phyloP scores from a whole-genome alignment of 2,113 vertebrate genomes.

The Cettia cetti region DNA sequence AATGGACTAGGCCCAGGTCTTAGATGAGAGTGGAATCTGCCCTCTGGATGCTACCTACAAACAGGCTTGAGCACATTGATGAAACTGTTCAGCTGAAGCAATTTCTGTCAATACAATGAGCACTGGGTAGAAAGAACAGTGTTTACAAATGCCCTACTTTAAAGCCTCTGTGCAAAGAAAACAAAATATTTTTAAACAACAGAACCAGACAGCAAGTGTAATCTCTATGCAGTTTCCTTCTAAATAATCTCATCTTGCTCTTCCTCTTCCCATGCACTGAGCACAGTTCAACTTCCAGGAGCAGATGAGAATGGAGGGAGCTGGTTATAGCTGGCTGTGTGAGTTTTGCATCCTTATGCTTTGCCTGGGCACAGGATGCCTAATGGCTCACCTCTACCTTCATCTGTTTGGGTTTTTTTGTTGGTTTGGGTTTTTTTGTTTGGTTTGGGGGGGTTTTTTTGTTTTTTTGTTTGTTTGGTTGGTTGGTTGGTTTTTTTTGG shows the following conservation, averaged over 20 bases:
- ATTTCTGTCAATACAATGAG: constrained; percentile 74
- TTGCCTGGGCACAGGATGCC: background rate
- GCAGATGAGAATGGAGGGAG: background rate
- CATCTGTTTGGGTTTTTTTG: background rate
- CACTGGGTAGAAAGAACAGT: constrained; percentile 29
- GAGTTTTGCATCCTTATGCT: background rate
- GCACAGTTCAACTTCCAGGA: background rate
- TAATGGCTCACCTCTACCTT: background rate
- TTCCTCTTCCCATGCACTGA: background rate
- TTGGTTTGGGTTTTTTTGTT: no score
- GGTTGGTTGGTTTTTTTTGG: no score
- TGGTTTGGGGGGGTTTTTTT: no score
- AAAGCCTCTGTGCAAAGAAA: constrained; percentile 9
- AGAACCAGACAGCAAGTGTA: background rate
- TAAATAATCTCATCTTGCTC: background rate
- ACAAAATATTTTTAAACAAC: constrained; percentile 25
- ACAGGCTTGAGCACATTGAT: constrained; percentile 58
- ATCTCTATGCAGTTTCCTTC: background rate
- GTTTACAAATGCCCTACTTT: constrained; percentile 66
- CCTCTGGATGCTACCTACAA: constrained; percentile 66
- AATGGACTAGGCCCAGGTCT: constrained; percentile 30
- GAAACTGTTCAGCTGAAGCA: constrained; percentile 48
- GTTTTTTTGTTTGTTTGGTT: background rate
- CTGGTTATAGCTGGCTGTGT: background rate
- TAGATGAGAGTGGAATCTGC: constrained; percentile 69